phyloP scores from a whole-genome alignment of 2,888 invertebrate genomes.

The Calameuta idolon region DNA sequence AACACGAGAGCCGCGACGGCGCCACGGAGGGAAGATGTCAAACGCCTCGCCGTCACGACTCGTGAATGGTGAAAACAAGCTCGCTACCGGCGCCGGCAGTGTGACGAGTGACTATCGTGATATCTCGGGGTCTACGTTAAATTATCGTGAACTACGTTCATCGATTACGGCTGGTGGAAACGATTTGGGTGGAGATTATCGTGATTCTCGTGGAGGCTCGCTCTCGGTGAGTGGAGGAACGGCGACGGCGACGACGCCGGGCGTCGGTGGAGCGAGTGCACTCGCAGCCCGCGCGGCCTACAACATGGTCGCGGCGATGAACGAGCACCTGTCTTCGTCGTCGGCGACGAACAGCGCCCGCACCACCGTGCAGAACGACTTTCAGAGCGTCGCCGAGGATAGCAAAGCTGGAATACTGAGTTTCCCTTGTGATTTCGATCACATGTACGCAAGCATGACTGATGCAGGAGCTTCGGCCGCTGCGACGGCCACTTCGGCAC shows the following conservation, averaged over 20 bases:
- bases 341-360: constrained; percentile 43
- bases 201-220: background rate
- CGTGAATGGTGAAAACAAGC: constrained; percentile 57
- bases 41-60: constrained; percentile 52
- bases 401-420: constrained; percentile 70
- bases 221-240: constrained; percentile 58
- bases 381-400: constrained; percentile 34
- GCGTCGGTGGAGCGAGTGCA: constrained; percentile 71
- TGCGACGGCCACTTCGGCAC: constrained; percentile 54
- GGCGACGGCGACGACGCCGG: constrained; percentile 76
- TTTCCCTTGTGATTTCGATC: constrained; percentile 76
- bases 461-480: constrained; percentile 56
- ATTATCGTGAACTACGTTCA: constrained; percentile 2
- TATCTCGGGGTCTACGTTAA: constrained; percentile 22
- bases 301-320: constrained; percentile 68
- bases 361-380: constrained; percentile 29
- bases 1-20: constrained; percentile 49
- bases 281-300: constrained; percentile 41
- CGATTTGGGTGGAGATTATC: background rate
- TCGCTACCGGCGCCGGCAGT: constrained; percentile 12
- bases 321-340: constrained; percentile 62
- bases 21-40: constrained; percentile 60
- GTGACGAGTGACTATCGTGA: constrained; percentile 23
- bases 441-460: constrained; percentile 77
- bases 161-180: background rate